Evolutionary conservation across 2,888 invertebrate species (phyloP).

Genomic region (Orchesella flavescens): DNA sequence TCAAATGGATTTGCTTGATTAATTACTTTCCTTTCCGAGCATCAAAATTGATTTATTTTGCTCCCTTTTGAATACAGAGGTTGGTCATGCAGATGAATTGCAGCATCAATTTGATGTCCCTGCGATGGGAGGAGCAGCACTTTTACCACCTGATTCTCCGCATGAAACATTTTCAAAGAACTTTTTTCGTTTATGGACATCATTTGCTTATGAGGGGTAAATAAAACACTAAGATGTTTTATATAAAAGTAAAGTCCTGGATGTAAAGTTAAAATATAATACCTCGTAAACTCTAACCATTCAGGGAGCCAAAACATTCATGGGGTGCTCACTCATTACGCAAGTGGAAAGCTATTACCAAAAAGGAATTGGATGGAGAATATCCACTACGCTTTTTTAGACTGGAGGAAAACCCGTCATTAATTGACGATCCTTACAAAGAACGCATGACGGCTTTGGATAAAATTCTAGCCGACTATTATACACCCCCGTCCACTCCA

Average conservation of each 20-base stretch:
- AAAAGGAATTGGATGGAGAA: conserved; percentile 25
- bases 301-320: conserved; percentile 24
- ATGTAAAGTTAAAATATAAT: too few relatives aligned
- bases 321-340: conserved; percentile 14
- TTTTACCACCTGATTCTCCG: conserved; percentile 12
- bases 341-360: conserved; percentile 17
- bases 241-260: too few relatives aligned
- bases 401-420: conserved; percentile 11
- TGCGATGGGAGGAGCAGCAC: background rate
- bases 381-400: conserved; percentile 25
- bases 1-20: too few relatives aligned
- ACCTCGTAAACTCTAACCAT: background rate
- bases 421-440: conserved; percentile 17
- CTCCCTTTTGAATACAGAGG: conserved; percentile 7
- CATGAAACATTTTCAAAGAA: conserved; percentile 46
- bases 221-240: background rate
- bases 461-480: background rate
- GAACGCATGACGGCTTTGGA: conserved; percentile 10
- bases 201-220: conserved; percentile 49
- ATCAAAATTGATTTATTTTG: too few relatives aligned
- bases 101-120: background rate
- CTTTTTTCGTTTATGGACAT: conserved; percentile 35
- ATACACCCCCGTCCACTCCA: background rate
- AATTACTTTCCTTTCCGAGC: too few relatives aligned
- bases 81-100: conserved; percentile 43